Base-by-base conservation (phyloP, 2,797 vertebrate species). In the Lagodon rhomboides region DNA sequence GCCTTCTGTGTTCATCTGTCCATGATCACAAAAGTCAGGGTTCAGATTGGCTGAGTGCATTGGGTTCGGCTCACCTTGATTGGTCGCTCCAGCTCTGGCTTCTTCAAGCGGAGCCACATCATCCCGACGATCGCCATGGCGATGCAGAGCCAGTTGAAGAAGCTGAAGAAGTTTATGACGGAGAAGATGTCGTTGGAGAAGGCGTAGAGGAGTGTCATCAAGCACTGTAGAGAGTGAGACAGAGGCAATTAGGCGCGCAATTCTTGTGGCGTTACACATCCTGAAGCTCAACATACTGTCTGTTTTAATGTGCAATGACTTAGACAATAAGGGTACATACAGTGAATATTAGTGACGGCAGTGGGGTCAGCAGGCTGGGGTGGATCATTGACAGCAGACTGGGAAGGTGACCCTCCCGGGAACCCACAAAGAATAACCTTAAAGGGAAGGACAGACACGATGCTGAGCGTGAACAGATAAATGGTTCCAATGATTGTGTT, bases 101-200 rank as follows among this genome's bases (percentile, higher is more conserved):
- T 98, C 94, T 96, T 97, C 84, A 96, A 97, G 12, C 98, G 97
- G 7, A 99, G 95, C 97, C 97, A 99, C 94, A 99, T 95, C 98
- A 99, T 98, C 3, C 98, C 98, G 0, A 97, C 9, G 87, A 99
- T 99, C 3, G 98, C 98, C 96, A 99, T 84, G 44, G 97, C 98
- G 77, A 99, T 98, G 0, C 98, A 99, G 11, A 99, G 96, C 98
- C 98, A 99, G 94, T 99, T 99, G 92, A 99, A 99, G 94, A 99
- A 99, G 93, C 98, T 99, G 96, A 99, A 99, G 97, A 99, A 99
- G 94, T 99, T 99, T 85, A 99, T 99, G 93, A 99, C 97, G 1
- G 98, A 99, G 95, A 96, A 99, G 80, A 99, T 98, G 92, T 99
- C 94, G 0, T 93, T 95, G 93, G 98, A 99, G 94, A 99, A 98